Evolutionary conservation across 2,888 invertebrate species (phyloP), one percentile per base, ranked within the genome.

Genomic region (Cataglyphis albicans): DNA sequence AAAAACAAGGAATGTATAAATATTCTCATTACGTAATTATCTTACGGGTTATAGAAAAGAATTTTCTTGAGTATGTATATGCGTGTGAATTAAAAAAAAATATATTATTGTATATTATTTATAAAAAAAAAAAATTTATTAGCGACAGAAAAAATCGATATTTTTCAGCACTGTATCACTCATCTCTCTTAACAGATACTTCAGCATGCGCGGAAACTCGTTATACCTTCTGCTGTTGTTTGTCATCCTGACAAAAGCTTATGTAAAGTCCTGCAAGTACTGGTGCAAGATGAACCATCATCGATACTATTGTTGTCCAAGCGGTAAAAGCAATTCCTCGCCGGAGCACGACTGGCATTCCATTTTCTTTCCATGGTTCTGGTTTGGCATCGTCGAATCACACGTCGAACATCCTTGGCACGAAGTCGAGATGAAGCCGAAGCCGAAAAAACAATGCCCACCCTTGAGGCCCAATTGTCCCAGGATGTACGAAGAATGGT

Each of bases 301-400:
- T 72, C 87, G 61, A 38, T 92, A 91, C 63, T 92, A 91, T 65
- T 92, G 92, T 61, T 92, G 92, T 55, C 89, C 91, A 6, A 85
- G 55, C 21, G 90, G 89, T 64, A 85, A 86, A 64, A 38, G 41
- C 0, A 89, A 88, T 0, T 57, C 67, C 0, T 76, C 70, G 67
- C 32, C 73, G 21, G 76, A 83, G 32, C 35, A 82, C 1, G 10
- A 35, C 25, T 90, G 88, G 89, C 82, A 84, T 29, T 59, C 82
- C 0, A 82, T 87, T 6, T 41, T 84, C 0, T 84, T 84, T 1
- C 88, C 88, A 18, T 86, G 84, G 73, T 57, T 91, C 4, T 89
- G 88, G 91, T 72, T 87, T 29, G 67, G 55, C 6, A 38, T 86
- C 21, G 57, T 84, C 29, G 63, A 38, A 0, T 38, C 81, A 1